phyloP scores from a whole-genome alignment of 2,797 vertebrate genomes.

The Anguilla pacifica region DNA sequence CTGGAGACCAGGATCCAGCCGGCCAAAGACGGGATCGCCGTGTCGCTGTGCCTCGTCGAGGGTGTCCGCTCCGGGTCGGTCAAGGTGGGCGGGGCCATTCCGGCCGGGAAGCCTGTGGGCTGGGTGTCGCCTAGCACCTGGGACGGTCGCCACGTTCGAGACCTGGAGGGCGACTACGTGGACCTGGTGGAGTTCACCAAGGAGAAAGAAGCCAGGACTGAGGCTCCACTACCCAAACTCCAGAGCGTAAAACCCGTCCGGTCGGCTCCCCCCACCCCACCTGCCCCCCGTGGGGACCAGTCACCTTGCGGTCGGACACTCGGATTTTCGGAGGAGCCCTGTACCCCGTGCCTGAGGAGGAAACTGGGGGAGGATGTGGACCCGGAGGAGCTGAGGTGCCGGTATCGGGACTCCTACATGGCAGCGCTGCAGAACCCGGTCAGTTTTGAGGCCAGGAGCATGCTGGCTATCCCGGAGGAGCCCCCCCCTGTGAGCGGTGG shows the following conservation, averaged over 20 bases:
- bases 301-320: slow-evolving; percentile 51
- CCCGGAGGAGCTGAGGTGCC: slow-evolving; percentile 66
- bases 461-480: slow-evolving; percentile 74
- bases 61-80: slow-evolving; percentile 58
- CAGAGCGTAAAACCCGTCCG: slow-evolving; percentile 54
- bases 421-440: slow-evolving; percentile 73
- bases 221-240: slow-evolving; percentile 30
- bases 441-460: slow-evolving; percentile 60
- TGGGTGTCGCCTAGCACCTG: slow-evolving; percentile 72
- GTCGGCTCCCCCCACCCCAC: slow-evolving; percentile 54
- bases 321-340: slow-evolving; percentile 72
- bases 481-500: slow-evolving; percentile 51
- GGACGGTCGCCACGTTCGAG: slow-evolving; percentile 64
- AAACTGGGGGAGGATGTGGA: slow-evolving; percentile 63
- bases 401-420: slow-evolving; percentile 77
- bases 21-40: slow-evolving; percentile 75
- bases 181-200: slow-evolving; percentile 79
- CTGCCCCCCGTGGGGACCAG: slow-evolving; percentile 30
- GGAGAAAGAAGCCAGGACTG: slow-evolving; percentile 56
- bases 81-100: slow-evolving; percentile 69
- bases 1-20: slow-evolving; percentile 76
- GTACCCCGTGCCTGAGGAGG: slow-evolving; percentile 71
- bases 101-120: slow-evolving; percentile 52
- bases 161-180: slow-evolving; percentile 82
- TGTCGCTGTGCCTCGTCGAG: slow-evolving; percentile 72